Evolutionary conservation across 2,888 invertebrate species (phyloP).

Genomic region (Salticus scenicus): DNA sequence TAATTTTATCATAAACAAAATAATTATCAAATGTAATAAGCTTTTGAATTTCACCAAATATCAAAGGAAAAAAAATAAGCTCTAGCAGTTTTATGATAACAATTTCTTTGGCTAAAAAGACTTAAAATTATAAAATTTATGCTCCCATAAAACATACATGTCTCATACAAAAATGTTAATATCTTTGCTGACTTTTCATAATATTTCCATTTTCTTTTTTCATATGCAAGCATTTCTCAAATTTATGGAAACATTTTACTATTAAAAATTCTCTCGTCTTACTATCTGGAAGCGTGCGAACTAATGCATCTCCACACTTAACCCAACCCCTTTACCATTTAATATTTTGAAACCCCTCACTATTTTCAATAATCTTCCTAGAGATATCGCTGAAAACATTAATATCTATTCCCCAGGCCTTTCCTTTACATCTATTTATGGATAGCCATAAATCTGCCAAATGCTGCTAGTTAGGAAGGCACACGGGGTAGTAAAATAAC

Average conservation of each 20-base stretch:
- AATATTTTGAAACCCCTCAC: not conserved
- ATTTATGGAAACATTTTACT: not conserved
- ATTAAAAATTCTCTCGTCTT: not conserved
- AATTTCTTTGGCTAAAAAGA: too few species aligned
- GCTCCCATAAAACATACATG: too few species aligned
- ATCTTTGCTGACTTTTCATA: too few species aligned
- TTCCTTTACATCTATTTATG: slow-evolving; percentile 12
- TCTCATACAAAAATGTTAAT: too few species aligned
- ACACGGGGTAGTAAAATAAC: not conserved
- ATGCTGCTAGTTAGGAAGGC: not conserved
- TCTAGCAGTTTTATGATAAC: too few species aligned
- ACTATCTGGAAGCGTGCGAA: not conserved
- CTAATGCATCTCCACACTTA: not conserved
- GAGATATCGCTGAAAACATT: slow-evolving; percentile 3
- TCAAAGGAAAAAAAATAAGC: too few species aligned
- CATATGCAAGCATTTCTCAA: too few species aligned
- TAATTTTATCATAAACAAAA: too few species aligned
- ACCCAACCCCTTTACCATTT: not conserved
- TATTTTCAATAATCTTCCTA: not conserved
- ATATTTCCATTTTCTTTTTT: too few species aligned
- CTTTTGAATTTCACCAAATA: too few species aligned
- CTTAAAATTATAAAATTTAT: too few species aligned
- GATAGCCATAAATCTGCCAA: not conserved
- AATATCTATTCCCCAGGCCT: not conserved
- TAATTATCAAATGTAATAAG: too few species aligned